Percentiles rank a stretch among this genome's conserved stretches.
phyloP scores from a whole-genome alignment of 2,113 vertebrate genomes.

The Eira barbara region DNA sequence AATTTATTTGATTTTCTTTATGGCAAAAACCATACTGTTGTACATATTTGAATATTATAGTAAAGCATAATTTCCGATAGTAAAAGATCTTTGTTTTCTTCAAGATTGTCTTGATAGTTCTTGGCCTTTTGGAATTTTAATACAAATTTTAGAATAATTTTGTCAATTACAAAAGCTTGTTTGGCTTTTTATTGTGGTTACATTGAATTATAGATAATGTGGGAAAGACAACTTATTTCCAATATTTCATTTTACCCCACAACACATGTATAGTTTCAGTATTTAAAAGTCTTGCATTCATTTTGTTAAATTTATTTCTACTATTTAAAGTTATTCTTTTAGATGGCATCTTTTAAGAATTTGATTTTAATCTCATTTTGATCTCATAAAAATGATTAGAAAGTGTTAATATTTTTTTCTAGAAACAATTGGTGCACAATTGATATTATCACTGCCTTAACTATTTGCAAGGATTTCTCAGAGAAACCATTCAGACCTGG shows the following conservation, averaged over 20 bases:
- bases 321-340: not conserved
- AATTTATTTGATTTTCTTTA: not conserved
- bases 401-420: not conserved
- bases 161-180: not conserved
- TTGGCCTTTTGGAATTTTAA: not conserved
- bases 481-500: not conserved
- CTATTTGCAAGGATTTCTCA: not conserved
- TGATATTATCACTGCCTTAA: not conserved
- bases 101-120: not conserved
- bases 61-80: not conserved
- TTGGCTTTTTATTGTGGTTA: not conserved
- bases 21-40: not conserved
- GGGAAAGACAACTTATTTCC: not conserved
- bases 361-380: not conserved
- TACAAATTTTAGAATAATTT: not conserved
- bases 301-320: not conserved
- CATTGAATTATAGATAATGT: not conserved
- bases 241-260: not conserved
- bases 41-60: not conserved
- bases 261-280: not conserved
- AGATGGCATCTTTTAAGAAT: not conserved
- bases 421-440: not conserved
- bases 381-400: not conserved
- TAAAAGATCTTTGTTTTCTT: not conserved
- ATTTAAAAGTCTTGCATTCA: not conserved